Evolutionary conservation across 2,888 invertebrate species (phyloP).

Genomic region (Perizoma affinitatum): DNA sequence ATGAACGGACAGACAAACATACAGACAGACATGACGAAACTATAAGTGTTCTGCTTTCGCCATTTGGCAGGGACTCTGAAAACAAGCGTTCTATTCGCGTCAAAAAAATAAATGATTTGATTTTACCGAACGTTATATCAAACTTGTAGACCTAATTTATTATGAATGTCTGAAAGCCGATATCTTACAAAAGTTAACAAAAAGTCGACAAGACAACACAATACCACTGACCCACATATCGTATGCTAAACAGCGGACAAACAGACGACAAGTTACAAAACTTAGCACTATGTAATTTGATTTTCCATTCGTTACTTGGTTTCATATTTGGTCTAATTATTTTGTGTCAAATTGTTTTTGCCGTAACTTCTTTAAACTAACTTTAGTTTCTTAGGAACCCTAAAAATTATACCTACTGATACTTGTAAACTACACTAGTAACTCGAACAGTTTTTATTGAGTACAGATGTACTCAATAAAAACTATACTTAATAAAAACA

Average conservation of each 20-base stretch:
- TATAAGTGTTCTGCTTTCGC: too few relatives aligned
- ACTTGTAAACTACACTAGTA: too few relatives aligned
- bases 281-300: constrained; percentile 21
- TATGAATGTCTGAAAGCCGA: constrained; percentile 4
- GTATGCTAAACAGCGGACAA: constrained; percentile 18
- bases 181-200: constrained; percentile 7
- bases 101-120: too few relatives aligned
- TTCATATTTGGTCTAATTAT: constrained; percentile 22
- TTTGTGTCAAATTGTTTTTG: constrained; percentile 9
- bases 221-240: constrained; percentile 23
- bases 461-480: too few relatives aligned
- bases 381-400: too few relatives aligned
- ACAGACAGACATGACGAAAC: too few relatives aligned
- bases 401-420: too few relatives aligned
- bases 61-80: too few relatives aligned
- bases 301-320: constrained; percentile 11
- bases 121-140: background rate
- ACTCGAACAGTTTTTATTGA: too few relatives aligned
- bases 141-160: background rate
- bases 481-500: too few relatives aligned
- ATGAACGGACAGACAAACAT: too few relatives aligned
- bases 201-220: constrained; percentile 4
- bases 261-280: constrained; percentile 24
- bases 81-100: too few relatives aligned
- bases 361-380: background rate